Evolutionary conservation across 2,113 vertebrate genomes (phyloP).

Genomic region (Periophthalmodon schlosseri): DNA sequence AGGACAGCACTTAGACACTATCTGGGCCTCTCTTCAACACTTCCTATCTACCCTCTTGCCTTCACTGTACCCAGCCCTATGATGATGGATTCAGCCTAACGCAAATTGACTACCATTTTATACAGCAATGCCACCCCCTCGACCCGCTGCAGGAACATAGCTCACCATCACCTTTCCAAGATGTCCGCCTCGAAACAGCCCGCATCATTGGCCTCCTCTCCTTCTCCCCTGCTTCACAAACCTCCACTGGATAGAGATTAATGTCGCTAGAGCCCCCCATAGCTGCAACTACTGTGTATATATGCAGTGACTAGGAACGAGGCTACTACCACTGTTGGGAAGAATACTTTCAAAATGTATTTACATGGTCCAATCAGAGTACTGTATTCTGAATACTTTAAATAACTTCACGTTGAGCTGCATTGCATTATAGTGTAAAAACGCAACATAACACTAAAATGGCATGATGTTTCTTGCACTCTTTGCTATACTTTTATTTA

Average conservation of each 20-base stretch:
- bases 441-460: too few relatives aligned
- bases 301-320: background rate
- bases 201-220: slow-evolving; percentile 77
- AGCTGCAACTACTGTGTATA: slow-evolving; percentile 30
- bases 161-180: slow-evolving; percentile 94
- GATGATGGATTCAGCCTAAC: slow-evolving; percentile 98
- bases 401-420: too few relatives aligned
- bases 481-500: too few relatives aligned
- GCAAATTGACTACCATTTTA: slow-evolving; percentile 99
- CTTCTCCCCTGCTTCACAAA: slow-evolving; percentile 73
- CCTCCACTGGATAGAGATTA: slow-evolving; percentile 78
- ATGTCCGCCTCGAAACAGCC: slow-evolving; percentile 83
- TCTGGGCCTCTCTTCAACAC: slow-evolving; percentile 73
- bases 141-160: slow-evolving; percentile 87
- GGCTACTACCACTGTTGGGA: background rate
- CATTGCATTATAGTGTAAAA: too few relatives aligned
- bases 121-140: slow-evolving; percentile 89
- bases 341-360: too few relatives aligned
- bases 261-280: slow-evolving; percentile 51
- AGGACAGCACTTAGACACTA: slow-evolving; percentile 60
- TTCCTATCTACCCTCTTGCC: slow-evolving; percentile 47
- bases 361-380: too few relatives aligned
- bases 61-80: slow-evolving; percentile 72
- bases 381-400: too few relatives aligned
- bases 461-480: too few relatives aligned